Evolutionary conservation across 2,797 vertebrate genomes (phyloP).

Genomic region (Molossus molossus): DNA sequence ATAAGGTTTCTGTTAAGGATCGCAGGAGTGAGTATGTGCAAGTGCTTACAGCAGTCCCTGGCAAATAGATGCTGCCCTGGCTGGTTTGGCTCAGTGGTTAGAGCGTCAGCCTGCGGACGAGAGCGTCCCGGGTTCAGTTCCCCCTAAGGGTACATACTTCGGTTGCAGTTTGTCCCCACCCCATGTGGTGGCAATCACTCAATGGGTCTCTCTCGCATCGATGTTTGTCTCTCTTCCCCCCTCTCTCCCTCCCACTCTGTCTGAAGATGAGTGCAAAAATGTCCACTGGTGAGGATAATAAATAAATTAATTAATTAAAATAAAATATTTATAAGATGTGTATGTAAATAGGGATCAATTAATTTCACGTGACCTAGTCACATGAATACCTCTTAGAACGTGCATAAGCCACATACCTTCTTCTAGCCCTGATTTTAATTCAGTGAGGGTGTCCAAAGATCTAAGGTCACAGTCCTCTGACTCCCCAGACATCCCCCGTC

Average conservation of each 20-base stretch:
- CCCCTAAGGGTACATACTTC: too few relatives aligned
- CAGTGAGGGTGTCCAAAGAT: background rate
- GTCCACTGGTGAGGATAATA: too few relatives aligned
- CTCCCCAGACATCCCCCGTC: background rate
- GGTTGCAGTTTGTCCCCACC: too few relatives aligned
- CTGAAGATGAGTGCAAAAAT: too few relatives aligned
- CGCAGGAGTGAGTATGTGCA: background rate
- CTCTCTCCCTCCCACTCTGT: too few relatives aligned
- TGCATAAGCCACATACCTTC: background rate
- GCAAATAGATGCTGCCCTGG: background rate
- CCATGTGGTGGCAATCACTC: too few relatives aligned
- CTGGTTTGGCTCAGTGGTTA: too few relatives aligned
- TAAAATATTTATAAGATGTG: background rate
- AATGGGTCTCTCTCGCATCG: too few relatives aligned
- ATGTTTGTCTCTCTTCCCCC: too few relatives aligned
- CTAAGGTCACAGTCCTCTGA: background rate
- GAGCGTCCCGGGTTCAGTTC: too few relatives aligned
- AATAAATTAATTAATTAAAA: background rate
- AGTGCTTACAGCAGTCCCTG: background rate
- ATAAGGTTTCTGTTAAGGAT: background rate
- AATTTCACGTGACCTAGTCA: conserved; percentile 22
- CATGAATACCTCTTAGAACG: background rate
- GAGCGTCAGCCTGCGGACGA: too few relatives aligned
- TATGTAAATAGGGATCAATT: background rate
- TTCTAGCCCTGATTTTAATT: background rate